Base-by-base conservation (phyloP, 92 coral and sea anemone genomes). In the Parazoanthus atlanticus region DNA sequence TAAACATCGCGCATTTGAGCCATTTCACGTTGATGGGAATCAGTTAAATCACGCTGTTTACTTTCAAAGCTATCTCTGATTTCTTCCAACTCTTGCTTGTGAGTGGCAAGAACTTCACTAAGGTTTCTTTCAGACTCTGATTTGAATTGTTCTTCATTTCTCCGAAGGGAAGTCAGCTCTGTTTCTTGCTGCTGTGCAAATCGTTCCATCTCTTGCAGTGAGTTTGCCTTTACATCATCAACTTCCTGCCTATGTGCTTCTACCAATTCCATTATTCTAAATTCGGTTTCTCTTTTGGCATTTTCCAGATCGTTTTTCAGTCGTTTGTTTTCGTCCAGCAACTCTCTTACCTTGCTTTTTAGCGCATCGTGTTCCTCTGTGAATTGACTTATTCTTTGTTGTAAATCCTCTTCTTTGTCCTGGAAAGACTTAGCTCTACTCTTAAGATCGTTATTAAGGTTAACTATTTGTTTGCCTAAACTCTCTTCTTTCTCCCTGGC, bases 401-500 rank as follows among this genome's bases (percentile, higher is more conserved):
- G 93, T 16, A 94, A 73, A 54, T 97, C 97, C 80, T 97, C 99
- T 47, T 79, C 88, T 25, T 89, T 90, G 19, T 87, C 91, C 47
- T 85, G 85, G 54, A 87, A 94, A 11, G 76, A 74, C 64, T 92
- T 93, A 65, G 92, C 95, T 81, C 85, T 86, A 70, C 80, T 95
- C 72, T 90, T 91, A 23, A 94, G 86, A 74, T 93, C 96, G 54
- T 81, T 93, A 78, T 92, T 94, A 71, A 97, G 92, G 87, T 93
- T 91, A 25, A 78, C 86, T 47, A 92, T 91, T 90, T 96, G 96
- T 36, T 91, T 80, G 43, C 82, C 73, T 41, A 97, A 85, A 49
- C 58, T 86, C 43, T 97, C 99, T 79, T 97, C 99, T 82, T 96
- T 97, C 58, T 97, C 99, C 30, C 94, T 90, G 6, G 96, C 94